Percentiles rank a stretch among this genome's conserved stretches.
Conservation (phyloP, 2,888 invertebrate species). For the Ctena decussata region DNA sequence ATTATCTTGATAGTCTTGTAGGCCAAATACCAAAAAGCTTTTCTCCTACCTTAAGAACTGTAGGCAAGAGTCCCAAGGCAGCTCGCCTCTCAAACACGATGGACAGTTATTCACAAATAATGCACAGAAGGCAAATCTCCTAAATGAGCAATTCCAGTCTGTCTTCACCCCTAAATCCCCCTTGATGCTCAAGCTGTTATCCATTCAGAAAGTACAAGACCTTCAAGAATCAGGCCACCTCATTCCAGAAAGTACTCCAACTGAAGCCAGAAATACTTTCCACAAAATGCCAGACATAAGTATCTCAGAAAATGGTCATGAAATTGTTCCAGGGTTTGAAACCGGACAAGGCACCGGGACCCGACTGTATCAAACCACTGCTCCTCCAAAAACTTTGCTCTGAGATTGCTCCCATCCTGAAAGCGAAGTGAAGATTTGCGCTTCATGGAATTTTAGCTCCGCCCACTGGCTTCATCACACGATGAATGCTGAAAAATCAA, state of each 20-base stretch:
- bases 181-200: neutral
- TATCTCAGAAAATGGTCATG: neutral
- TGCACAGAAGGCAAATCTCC: neutral
- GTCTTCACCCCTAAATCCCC: neutral
- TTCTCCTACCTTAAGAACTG: conserved; percentile 6
- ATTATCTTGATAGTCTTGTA: neutral
- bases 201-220: neutral
- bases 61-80: neutral
- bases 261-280: neutral
- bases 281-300: neutral
- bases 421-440: neutral
- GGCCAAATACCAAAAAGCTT: neutral
- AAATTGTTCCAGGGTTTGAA: neutral
- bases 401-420: conserved; percentile 2
- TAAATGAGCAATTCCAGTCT: neutral
- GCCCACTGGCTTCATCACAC: neutral
- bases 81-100: neutral
- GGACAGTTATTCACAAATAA: neutral
- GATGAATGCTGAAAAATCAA: too few relatives aligned
- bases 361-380: neutral
- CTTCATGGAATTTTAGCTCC: neutral
- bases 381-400: neutral
- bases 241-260: neutral
- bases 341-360: neutral
- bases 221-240: neutral